phyloP scores from a whole-genome alignment of 2,113 vertebrate genomes.

The Delphinus delphis region DNA sequence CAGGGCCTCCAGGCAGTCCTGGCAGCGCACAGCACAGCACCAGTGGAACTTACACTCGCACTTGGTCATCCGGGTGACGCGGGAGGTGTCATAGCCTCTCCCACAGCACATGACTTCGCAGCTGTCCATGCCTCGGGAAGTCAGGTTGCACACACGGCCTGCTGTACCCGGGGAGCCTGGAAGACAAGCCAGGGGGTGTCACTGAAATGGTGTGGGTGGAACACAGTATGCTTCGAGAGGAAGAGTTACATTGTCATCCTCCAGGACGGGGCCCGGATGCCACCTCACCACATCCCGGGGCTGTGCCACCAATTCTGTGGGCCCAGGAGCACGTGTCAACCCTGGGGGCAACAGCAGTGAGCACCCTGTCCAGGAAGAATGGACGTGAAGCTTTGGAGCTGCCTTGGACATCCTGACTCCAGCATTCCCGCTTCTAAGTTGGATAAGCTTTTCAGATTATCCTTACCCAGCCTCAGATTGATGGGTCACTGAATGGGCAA shows the following conservation, averaged over 20 bases:
- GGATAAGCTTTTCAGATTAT: not conserved
- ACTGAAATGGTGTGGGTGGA: not conserved
- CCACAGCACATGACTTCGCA: conserved; percentile 98
- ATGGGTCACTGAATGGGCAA: not conserved
- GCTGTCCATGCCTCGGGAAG: conserved; percentile 91
- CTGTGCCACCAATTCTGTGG: no score
- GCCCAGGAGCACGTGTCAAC: fast-evolving
- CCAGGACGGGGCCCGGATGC: not conserved
- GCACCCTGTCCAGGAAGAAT: not conserved
- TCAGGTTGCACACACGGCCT: conserved; percentile 93
- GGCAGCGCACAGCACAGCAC: conserved; percentile 95
- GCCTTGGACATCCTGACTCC: not conserved
- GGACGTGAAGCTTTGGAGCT: not conserved
- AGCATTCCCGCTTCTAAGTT: not conserved
- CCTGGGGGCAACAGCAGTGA: not conserved
- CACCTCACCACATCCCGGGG: not conserved
- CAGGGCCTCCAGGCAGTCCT: conserved; percentile 93
- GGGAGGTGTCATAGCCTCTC: conserved; percentile 94
- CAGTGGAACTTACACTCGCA: conserved; percentile 98
- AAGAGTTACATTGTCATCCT: not conserved
- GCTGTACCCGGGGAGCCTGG: conserved; percentile 93
- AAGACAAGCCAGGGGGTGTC: not conserved
- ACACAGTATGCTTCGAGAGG: not conserved
- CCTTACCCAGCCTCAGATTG: not conserved
- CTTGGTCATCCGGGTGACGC: conserved; percentile 90